These are phyloP conservation scores for Bhutanitis thaidina DNA, from an alignment of 2,888 invertebrate species.

Conservation along the genomic window DNA sequence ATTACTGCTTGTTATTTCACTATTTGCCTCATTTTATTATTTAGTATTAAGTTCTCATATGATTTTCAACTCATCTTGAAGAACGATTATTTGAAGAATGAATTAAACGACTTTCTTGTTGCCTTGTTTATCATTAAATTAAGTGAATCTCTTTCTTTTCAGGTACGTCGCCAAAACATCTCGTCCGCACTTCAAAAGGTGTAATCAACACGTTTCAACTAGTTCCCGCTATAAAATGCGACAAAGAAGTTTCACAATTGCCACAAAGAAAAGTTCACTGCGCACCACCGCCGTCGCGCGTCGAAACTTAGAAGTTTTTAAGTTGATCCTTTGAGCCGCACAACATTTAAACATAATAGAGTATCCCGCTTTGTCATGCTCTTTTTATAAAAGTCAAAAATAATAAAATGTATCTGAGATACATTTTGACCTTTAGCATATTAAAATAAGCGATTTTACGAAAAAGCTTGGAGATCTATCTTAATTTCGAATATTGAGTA, in stretches of 20 bases:
- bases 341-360: constrained; percentile 28
- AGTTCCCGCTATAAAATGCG: constrained; percentile 27
- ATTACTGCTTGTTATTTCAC: no score
- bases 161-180: constrained; percentile 34
- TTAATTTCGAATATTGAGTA: no score
- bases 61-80: no score
- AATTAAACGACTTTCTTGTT: no score
- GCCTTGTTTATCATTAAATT: neutral
- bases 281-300: constrained; percentile 27
- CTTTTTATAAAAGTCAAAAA: no score
- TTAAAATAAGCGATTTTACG: no score
- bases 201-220: constrained; percentile 34
- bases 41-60: no score
- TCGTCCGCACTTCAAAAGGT: constrained; percentile 13
- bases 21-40: no score
- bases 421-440: no score
- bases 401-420: no score
- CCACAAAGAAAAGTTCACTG: constrained; percentile 41
- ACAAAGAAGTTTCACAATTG: constrained; percentile 44
- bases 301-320: constrained; percentile 36
- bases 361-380: neutral
- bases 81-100: no score
- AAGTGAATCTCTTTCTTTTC: constrained; percentile 29
- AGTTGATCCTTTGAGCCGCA: constrained; percentile 40
- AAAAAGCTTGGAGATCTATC: no score